Evolutionary conservation across 1,140 invertebrate species (phyloP).

Genomic region (Leptinotarsa undecemlineata): DNA sequence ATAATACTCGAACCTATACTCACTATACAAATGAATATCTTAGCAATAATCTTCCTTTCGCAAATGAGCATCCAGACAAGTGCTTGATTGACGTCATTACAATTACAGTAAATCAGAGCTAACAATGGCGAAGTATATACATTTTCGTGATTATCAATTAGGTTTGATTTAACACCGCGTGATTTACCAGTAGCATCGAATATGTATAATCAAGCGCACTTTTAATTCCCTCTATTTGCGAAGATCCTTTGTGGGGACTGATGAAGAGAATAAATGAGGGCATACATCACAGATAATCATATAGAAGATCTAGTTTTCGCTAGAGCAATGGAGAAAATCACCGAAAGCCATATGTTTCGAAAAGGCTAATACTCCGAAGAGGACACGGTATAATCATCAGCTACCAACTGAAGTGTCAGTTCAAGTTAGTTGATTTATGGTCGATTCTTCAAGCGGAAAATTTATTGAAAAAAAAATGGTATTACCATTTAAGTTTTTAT

Average conservation of each 20-base stretch:
- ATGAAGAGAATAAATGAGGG: not conserved
- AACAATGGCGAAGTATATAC: not conserved
- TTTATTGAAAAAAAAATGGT: too few relatives aligned
- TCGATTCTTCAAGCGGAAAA: too few relatives aligned
- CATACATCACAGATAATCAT: slow-evolving; percentile 8
- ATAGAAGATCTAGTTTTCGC: not conserved
- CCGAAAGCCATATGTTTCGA: not conserved
- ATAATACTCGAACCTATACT: too few relatives aligned
- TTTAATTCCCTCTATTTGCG: not conserved
- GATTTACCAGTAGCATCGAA: not conserved
- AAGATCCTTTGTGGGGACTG: not conserved
- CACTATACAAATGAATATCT: too few relatives aligned
- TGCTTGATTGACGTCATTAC: not conserved
- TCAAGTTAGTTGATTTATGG: too few relatives aligned
- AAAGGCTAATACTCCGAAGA: slow-evolving; percentile 1
- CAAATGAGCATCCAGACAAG: not conserved
- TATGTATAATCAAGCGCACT: not conserved
- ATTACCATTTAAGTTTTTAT: too few relatives aligned
- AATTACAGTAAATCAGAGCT: not conserved
- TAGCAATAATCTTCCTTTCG: not conserved
- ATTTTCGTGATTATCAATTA: slow-evolving; percentile 8
- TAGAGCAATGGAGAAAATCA: not conserved
- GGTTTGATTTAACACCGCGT: not conserved
- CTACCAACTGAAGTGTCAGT: too few relatives aligned
- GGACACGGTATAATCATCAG: not conserved